Evolutionary conservation across 2,797 vertebrate species (phyloP).

Genomic region (Ceyx erithaca): DNA sequence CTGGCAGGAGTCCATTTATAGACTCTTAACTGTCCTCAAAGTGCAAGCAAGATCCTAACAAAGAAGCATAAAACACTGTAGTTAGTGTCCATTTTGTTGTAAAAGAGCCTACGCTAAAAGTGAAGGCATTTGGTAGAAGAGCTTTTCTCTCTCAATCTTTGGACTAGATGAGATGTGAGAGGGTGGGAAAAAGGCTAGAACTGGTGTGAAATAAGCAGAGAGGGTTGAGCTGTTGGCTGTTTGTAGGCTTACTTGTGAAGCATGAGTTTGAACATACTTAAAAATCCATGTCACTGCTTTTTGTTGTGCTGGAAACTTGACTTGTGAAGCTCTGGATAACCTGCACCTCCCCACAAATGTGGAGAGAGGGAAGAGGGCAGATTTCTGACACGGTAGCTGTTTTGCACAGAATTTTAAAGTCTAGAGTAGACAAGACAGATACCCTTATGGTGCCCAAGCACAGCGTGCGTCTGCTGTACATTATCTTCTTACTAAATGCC

Average conservation of each 20-base stretch:
- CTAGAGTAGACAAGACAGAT: neutral
- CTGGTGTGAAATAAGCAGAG: neutral
- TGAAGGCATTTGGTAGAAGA: neutral
- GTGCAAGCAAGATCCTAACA: neutral
- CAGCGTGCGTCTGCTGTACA: neutral
- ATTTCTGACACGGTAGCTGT: neutral
- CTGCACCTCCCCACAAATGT: neutral
- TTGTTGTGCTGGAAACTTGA: neutral
- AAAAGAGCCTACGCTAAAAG: neutral
- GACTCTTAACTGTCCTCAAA: neutral
- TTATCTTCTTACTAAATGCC: neutral
- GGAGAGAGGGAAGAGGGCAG: neutral
- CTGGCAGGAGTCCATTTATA: neutral
- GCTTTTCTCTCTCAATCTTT: neutral
- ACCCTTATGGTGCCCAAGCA: neutral
- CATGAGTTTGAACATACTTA: neutral
- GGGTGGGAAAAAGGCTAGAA: neutral
- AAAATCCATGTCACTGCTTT: neutral
- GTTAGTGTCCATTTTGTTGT: neutral
- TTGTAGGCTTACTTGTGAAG: neutral
- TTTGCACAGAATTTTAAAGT: neutral
- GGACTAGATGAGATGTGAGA: neutral
- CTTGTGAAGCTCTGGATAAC: neutral
- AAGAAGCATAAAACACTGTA: neutral
- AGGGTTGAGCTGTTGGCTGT: neutral